Evolutionary conservation across 2,888 invertebrate genomes (phyloP).

Genomic region (Plagodis pulveraria): DNA sequence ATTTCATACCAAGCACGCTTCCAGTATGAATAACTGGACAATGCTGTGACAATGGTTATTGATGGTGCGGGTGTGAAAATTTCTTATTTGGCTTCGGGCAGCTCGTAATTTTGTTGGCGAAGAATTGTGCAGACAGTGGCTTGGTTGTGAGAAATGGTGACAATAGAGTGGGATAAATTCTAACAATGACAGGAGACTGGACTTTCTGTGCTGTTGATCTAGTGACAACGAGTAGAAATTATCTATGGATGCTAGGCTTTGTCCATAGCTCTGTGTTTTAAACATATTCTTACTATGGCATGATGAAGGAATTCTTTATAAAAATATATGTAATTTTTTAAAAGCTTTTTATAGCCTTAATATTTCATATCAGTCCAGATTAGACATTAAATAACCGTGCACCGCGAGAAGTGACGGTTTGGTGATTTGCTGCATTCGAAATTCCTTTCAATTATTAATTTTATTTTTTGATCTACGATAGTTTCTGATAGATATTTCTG

Average conservation of each 20-base stretch:
- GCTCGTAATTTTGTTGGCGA: constrained; percentile 30
- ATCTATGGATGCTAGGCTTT: neutral
- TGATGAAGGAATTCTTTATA: no score
- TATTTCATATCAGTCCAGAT: no score
- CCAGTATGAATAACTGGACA: constrained; percentile 39
- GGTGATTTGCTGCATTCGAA: no score
- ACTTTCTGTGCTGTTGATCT: constrained; percentile 16
- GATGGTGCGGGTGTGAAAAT: constrained; percentile 39
- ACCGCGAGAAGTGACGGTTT: no score
- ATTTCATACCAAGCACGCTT: constrained; percentile 31
- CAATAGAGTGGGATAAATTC: constrained; percentile 24
- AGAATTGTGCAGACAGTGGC: constrained; percentile 27
- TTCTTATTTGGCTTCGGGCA: constrained; percentile 35
- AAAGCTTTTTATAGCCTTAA: no score
- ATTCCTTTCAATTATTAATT: no score
- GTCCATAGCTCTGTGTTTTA: no score
- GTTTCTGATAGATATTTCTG: no score
- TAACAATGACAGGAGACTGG: constrained; percentile 17
- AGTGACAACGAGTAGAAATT: constrained; percentile 2
- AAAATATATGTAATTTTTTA: no score
- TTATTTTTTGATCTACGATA: no score
- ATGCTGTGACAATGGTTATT: constrained; percentile 40
- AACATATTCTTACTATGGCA: no score
- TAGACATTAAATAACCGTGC: no score
- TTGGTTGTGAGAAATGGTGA: constrained; percentile 24